Base-by-base conservation (phyloP, 2,888 invertebrate genomes). In the Oligia latruncula region DNA sequence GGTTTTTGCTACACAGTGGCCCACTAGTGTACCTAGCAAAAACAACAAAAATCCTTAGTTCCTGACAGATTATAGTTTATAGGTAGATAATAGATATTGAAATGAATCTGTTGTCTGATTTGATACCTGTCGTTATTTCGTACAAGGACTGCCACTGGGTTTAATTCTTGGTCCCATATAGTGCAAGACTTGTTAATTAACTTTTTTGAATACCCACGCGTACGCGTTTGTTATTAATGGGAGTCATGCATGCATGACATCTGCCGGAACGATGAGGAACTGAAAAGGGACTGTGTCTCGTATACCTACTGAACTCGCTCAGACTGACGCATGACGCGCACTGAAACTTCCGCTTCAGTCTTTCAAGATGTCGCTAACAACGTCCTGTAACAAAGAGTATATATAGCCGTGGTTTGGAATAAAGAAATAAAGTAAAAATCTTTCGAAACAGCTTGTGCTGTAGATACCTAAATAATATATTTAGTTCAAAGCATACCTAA, bases 321-420 rank as follows among this genome's bases (percentile, higher is more conserved):
- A 71, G 13, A 43, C 17, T 29, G 29, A 29, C 29, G 29, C 29
- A 29, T 8, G 15, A 49, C 49, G n/a, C 17, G 4, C 23, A 13
- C 65, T 71, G 52, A 74, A 86, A 70, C 55, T 73, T 72, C n/a
- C 60, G 71, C 43, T 80, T 73, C 55, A 66, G 43, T 35, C 4
- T 71, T 70, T 75, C 46, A 84, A 84, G 84, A 84, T 84, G 88
- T 84, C 84, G 84, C 88, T 84, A 43, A 67, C 29, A 71, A 62
- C 64, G 23, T 62, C 20, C 23, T 74, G 49, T 40, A 80, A 68
- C 20, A n/a, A 1, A 9, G 4, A 4, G 8, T 0, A n/a, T 40
- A 40, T 0, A n/a, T 40, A 40, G 64, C 17, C 4, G n/a, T 46
- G 3, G 11, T 64, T 3, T 29, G 20, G n/a, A 35, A 43, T 46